Percentiles rank a stretch among this genome's conserved stretches.
Conservation (phyloP, 2,113 vertebrate genomes). For the Balaenoptera acutorostrata region DNA sequence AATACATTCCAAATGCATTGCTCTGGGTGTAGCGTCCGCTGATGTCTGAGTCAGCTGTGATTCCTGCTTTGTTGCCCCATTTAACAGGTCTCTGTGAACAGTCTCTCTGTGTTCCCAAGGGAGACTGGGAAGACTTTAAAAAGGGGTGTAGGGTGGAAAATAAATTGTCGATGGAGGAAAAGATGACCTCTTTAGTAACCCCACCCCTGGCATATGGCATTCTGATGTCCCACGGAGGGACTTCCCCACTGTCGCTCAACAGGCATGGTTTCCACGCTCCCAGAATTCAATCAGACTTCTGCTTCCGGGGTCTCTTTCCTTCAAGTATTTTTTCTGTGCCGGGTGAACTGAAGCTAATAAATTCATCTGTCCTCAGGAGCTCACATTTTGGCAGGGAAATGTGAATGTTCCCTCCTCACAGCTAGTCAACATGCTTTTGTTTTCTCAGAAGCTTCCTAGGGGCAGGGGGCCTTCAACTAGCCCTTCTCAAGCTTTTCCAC, state of each 20-base stretch:
- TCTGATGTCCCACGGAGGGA: background rate
- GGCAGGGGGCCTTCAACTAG: background rate
- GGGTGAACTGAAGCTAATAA: background rate
- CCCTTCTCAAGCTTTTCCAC: background rate
- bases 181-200: background rate
- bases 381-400: background rate
- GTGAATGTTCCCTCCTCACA: background rate
- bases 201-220: background rate
- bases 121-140: background rate
- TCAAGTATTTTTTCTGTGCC: background rate
- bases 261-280: background rate
- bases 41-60: background rate
- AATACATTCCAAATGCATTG: background rate
- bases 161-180: background rate
- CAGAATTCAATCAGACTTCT: background rate
- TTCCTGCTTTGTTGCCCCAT: no score
- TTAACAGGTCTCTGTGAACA: background rate
- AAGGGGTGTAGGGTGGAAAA: background rate
- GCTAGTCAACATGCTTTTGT: background rate
- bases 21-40: background rate
- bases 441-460: background rate
- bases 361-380: background rate
- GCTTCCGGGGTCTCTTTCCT: background rate
- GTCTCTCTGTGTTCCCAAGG: background rate
- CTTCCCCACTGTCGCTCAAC: background rate